phyloP scores from a whole-genome alignment of 1,140 invertebrate genomes.

The Conus betulinus region DNA sequence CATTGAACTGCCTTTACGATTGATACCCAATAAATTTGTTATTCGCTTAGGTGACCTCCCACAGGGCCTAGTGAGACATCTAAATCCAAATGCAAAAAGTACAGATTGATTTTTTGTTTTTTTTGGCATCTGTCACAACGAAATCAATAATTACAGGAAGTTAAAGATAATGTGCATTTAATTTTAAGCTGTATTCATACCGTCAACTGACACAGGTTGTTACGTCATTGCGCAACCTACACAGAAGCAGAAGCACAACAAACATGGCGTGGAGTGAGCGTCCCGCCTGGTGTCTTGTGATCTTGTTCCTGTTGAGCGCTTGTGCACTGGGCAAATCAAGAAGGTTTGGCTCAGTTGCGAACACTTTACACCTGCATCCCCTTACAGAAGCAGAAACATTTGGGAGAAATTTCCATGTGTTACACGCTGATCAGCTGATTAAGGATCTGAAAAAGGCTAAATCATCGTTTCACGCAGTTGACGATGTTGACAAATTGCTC shows the following conservation, averaged over 20 bases:
- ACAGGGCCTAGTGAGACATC: too few relatives aligned
- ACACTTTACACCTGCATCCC: slow-evolving; percentile 15
- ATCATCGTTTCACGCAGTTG: neutral
- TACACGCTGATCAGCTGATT: neutral
- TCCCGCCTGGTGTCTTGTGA: neutral
- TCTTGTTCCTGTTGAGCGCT: neutral
- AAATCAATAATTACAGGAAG: too few relatives aligned
- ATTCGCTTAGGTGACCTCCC: too few relatives aligned
- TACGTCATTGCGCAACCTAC: slow-evolving; percentile 29
- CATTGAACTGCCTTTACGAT: too few relatives aligned
- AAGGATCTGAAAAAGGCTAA: neutral
- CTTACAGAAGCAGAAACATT: neutral
- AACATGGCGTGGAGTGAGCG: neutral
- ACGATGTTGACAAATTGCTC: slow-evolving; percentile 17
- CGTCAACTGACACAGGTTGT: too few relatives aligned
- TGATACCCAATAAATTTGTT: too few relatives aligned
- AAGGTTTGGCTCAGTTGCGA: slow-evolving; percentile 22
- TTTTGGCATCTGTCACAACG: too few relatives aligned
- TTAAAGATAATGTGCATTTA: too few relatives aligned
- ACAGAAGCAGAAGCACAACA: slow-evolving; percentile 4
- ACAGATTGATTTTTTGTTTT: too few relatives aligned
- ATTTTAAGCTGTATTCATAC: too few relatives aligned
- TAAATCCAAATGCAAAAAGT: too few relatives aligned
- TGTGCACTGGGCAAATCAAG: neutral
- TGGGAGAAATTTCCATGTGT: slow-evolving; percentile 20